These are phyloP conservation scores for Potorous gilbertii DNA, from an alignment of 2,797 vertebrate species.

Conservation along the genomic window DNA sequence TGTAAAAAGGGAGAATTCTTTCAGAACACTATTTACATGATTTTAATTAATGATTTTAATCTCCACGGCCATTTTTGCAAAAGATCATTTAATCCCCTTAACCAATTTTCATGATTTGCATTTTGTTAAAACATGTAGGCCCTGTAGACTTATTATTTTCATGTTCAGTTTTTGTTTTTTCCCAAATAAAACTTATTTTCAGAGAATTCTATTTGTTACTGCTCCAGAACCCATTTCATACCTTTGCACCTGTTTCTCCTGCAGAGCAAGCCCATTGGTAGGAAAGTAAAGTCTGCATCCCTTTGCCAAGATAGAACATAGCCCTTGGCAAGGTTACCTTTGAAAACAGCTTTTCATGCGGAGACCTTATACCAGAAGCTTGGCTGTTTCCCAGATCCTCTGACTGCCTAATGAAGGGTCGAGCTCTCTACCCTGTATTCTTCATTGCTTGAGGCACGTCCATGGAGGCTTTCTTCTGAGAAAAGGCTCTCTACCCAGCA, in stretches of 20 bases:
- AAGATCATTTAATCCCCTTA: constrained; percentile 86
- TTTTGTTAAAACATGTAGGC: constrained; percentile 84
- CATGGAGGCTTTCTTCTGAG: constrained; percentile 84
- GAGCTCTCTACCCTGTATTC: constrained; percentile 77
- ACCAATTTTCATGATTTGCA: constrained; percentile 85
- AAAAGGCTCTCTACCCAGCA: constrained; percentile 75
- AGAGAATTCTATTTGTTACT: constrained; percentile 81
- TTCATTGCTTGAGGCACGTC: constrained; percentile 82
- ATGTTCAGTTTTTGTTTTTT: constrained; percentile 48
- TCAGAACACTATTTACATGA: constrained; percentile 87
- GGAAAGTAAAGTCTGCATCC: constrained; percentile 86
- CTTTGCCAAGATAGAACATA: constrained; percentile 87
- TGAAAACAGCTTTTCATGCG: constrained; percentile 88
- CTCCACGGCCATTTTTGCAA: constrained; percentile 86
- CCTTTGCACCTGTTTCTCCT: constrained; percentile 87
- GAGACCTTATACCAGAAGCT: constrained; percentile 79
- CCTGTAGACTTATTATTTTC: constrained; percentile 81
- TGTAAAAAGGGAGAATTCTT: constrained; percentile 84
- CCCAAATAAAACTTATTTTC: constrained; percentile 79
- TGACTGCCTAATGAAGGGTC: constrained; percentile 85
- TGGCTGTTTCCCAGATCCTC: constrained; percentile 84
- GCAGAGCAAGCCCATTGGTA: constrained; percentile 83
- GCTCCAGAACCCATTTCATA: constrained; percentile 80
- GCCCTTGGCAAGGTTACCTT: constrained; percentile 90
- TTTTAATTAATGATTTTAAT: constrained; percentile 90